Evolutionary conservation across 2,113 vertebrate species (phyloP).

Genomic region (Vicugna pacos): DNA sequence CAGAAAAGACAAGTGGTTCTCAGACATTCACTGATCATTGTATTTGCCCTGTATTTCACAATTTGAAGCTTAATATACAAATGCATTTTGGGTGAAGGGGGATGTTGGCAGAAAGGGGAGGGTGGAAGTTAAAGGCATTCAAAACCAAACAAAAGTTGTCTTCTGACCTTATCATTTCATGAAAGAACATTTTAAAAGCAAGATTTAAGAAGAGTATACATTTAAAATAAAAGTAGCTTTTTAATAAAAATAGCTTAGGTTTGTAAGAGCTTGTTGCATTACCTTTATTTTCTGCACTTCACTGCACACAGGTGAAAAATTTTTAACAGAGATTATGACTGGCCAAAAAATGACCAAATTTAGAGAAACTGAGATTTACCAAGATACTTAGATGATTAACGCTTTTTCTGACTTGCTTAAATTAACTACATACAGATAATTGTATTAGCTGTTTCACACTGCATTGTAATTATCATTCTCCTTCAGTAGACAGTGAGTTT

Average conservation of each 20-base stretch:
- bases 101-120: background rate
- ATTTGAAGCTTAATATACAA: background rate
- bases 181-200: background rate
- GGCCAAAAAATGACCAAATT: background rate
- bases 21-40: background rate
- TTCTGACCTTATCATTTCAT: background rate
- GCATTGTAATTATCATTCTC: background rate
- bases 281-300: background rate
- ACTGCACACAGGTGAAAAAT: background rate
- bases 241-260: background rate
- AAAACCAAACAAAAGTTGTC: background rate
- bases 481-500: background rate
- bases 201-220: background rate
- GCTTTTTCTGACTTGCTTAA: background rate
- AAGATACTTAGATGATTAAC: background rate
- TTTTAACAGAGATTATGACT: background rate
- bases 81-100: background rate
- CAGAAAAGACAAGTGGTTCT: background rate
- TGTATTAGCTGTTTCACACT: background rate
- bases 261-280: background rate
- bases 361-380: background rate
- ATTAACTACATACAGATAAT: background rate
- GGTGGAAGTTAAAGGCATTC: background rate
- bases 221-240: background rate
- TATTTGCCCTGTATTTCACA: background rate